These are phyloP conservation scores for Pasiphila rectangulata DNA, from an alignment of 2,888 invertebrate genomes.

Conservation along the genomic window DNA sequence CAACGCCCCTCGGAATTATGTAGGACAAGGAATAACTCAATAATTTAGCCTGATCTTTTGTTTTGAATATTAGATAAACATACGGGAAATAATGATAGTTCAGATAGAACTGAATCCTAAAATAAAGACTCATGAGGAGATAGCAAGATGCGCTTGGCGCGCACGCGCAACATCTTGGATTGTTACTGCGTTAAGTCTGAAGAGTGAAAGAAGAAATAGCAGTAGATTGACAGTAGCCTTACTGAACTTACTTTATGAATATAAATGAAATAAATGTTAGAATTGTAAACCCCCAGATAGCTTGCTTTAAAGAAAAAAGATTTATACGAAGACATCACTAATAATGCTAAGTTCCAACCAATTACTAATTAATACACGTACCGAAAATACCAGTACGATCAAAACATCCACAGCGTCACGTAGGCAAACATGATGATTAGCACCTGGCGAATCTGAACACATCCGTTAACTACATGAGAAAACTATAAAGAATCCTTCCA, in stretches of 20 bases:
- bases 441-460: slow-evolving; percentile 39
- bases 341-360: not conserved
- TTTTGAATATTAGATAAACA: not conserved
- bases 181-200: no score
- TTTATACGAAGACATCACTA: not conserved
- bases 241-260: no score
- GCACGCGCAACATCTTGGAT: no score
- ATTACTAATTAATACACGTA: slow-evolving; percentile 23
- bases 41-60: slow-evolving; percentile 14
- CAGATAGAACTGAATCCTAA: not conserved
- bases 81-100: not conserved
- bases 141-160: no score
- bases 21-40: slow-evolving; percentile 13
- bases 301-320: not conserved
- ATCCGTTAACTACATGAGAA: slow-evolving; percentile 31
- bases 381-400: slow-evolving; percentile 30
- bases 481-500: not conserved
- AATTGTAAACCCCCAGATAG: no score
- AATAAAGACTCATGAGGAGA: not conserved
- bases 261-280: no score
- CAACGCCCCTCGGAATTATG: slow-evolving; percentile 36
- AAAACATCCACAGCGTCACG: slow-evolving; percentile 23
- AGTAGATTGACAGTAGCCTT: no score
- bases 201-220: no score
- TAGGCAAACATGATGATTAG: slow-evolving; percentile 41